Evolutionary conservation across 1,140 invertebrate genomes (phyloP).

Genomic region (Heliconius eleuchia): DNA sequence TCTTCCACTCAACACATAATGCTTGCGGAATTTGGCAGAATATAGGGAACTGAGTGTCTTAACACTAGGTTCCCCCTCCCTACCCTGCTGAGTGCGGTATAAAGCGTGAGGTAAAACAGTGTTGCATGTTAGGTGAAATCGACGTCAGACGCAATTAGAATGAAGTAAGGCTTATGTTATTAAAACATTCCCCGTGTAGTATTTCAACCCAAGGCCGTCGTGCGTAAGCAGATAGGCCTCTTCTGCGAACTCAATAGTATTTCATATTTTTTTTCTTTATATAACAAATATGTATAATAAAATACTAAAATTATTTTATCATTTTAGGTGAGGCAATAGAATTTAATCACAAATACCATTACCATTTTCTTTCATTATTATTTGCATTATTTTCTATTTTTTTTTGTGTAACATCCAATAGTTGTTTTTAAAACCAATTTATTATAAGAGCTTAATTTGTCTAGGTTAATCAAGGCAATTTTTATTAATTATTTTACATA

Average conservation of each 20-base stretch:
- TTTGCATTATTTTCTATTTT: neutral
- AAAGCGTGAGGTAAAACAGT: neutral
- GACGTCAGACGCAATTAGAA: neutral
- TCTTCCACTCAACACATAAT: no score
- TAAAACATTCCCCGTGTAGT: neutral
- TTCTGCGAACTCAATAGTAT: neutral
- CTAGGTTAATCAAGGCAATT: no score
- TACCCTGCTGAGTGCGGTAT: neutral
- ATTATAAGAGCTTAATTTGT: no score
- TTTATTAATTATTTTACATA: no score
- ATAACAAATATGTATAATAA: neutral
- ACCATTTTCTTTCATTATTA: neutral
- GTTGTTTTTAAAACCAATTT: neutral
- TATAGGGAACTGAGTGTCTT: no score
- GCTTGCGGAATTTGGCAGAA: no score
- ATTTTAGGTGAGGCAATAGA: no score
- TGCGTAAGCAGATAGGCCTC: neutral
- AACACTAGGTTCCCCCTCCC: no score
- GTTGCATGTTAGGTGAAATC: neutral
- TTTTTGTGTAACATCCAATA: neutral
- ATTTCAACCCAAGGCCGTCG: neutral
- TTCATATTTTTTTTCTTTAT: neutral
- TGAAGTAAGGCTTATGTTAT: neutral
- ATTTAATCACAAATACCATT: neutral
- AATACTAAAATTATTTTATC: no score